These are phyloP conservation scores for Tetragonula clypearis DNA, from an alignment of 1,140 invertebrate species.

Conservation along the genomic window DNA sequence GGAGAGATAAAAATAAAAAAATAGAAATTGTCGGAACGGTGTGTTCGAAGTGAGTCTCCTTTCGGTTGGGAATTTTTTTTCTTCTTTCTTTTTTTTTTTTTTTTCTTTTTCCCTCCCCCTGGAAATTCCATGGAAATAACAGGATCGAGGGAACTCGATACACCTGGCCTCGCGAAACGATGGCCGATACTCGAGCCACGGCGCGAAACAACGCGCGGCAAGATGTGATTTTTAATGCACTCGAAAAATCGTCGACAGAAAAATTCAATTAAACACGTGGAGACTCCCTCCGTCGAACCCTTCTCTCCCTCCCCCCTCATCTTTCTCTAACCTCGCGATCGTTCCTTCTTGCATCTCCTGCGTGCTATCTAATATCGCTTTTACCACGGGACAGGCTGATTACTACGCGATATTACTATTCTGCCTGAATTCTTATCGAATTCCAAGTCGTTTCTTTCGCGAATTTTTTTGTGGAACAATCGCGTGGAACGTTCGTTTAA, in stretches of 20 bases:
- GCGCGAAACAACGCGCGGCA: neutral
- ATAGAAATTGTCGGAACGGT: neutral
- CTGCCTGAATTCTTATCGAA: neutral
- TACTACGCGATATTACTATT: neutral
- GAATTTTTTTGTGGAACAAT: neutral
- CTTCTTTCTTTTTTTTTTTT: neutral
- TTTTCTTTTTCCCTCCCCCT: neutral
- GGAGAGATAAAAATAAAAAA: neutral
- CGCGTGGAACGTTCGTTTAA: too few species aligned
- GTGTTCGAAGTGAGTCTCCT: neutral
- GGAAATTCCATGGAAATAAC: slow-evolving; percentile 1
- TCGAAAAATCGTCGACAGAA: neutral
- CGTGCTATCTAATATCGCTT: neutral
- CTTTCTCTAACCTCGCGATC: neutral
- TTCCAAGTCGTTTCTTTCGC: neutral
- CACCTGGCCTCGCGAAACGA: neutral
- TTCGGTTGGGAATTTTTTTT: neutral
- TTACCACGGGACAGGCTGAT: neutral
- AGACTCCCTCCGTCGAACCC: neutral
- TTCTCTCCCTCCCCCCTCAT: neutral
- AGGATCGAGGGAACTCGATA: neutral
- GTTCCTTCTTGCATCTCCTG: neutral
- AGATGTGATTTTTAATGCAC: slow-evolving; percentile 5
- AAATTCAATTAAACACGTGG: neutral
- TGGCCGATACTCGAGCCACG: neutral